These are phyloP conservation scores for Apis mellifera DNA, from an alignment of 1,140 invertebrate genomes.

Conservation along the genomic window Amel_HAv3.1 CM009935.2:12795501-12796000, in stretches of 20 bases:
- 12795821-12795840: neutral
- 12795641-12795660: neutral
- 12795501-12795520: constrained; percentile 86
- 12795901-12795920: neutral
- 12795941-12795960: neutral
- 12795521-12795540: neutral
- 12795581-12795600: neutral
- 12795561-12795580: too few relatives aligned
- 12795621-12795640: too few relatives aligned
- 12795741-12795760: neutral
- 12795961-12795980: neutral
- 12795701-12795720: constrained; percentile 3
- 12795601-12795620: too few relatives aligned
- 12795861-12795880: neutral
- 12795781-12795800: neutral
- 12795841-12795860: too few relatives aligned
- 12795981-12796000: too few relatives aligned
- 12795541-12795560: too few relatives aligned
- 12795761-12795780: too few relatives aligned
- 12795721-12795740: neutral
- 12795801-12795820: neutral
- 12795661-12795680: neutral
- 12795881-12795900: neutral
- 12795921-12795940: neutral
- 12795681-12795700: neutral